Percentiles rank a stretch among this genome's conserved stretches.
Evolutionary conservation across 37 sponge, comb jelly and placozoan species (phyloP).

Genomic region (Tethya wilhelma): DNA sequence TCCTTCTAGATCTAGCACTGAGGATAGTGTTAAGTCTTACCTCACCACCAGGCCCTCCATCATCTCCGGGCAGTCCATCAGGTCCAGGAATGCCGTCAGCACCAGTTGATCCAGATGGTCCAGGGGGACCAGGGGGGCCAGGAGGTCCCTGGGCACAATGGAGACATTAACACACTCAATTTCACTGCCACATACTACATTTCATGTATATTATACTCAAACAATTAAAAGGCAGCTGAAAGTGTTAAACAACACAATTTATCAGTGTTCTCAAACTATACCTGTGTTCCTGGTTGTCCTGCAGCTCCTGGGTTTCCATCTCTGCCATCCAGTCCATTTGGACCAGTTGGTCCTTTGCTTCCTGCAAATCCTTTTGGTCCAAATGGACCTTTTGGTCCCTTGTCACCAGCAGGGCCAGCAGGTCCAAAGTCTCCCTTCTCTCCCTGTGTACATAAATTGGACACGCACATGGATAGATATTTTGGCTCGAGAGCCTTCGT

Average conservation of each 20-base stretch:
- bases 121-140: conserved; percentile 53
- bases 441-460: conserved; percentile 15
- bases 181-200: not conserved
- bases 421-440: conserved; percentile 64
- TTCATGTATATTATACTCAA: no score
- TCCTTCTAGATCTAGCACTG: no score
- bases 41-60: not conserved
- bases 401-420: conserved; percentile 42
- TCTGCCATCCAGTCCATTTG: conserved; percentile 55
- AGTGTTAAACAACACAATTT: no score
- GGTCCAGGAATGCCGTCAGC: conserved; percentile 29
- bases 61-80: not conserved
- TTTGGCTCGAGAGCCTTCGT: not conserved
- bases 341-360: conserved; percentile 49
- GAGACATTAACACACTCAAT: not conserved
- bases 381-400: conserved; percentile 62
- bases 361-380: conserved; percentile 53
- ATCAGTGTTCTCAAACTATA: conserved; percentile 6
- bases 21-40: no score
- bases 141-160: conserved; percentile 12
- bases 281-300: conserved; percentile 50
- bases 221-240: no score
- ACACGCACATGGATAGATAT: not conserved
- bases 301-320: conserved; percentile 66
- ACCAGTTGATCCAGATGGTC: conserved; percentile 51